Conservation (phyloP, 1,140 invertebrate species). For the Aplysia californica region DNA sequence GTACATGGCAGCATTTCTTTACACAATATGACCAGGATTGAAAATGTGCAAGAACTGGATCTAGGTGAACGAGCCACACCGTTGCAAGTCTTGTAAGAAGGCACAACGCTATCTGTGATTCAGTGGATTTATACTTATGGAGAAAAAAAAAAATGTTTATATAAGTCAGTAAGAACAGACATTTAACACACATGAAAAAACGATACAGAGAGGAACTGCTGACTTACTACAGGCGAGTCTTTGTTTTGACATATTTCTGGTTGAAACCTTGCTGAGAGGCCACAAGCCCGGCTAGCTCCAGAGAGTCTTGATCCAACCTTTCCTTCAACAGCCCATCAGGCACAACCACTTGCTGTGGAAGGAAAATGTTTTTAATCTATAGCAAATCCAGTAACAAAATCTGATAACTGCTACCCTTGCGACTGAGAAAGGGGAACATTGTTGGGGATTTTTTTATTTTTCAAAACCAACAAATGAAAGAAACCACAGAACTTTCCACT, state of each 20-base stretch:
- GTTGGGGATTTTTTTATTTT: neutral
- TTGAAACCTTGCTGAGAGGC: slow-evolving; percentile 89
- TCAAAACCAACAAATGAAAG: neutral
- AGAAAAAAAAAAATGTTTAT: too few species aligned
- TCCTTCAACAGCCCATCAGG: slow-evolving; percentile 89
- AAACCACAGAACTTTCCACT: neutral
- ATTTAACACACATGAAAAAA: too few species aligned
- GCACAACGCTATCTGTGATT: too few species aligned
- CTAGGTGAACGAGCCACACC: too few species aligned
- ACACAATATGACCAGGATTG: too few species aligned
- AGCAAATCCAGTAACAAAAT: neutral
- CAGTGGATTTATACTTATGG: too few species aligned
- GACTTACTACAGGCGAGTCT: slow-evolving; percentile 98
- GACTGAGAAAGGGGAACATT: neutral
- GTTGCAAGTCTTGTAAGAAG: too few species aligned
- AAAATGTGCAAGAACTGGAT: too few species aligned
- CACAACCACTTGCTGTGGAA: slow-evolving; percentile 75
- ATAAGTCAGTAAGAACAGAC: neutral
- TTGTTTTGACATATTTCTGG: slow-evolving; percentile 97
- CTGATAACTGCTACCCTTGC: neutral
- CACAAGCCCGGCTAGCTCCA: slow-evolving; percentile 92
- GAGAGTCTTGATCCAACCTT: slow-evolving; percentile 90
- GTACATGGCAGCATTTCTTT: too few species aligned
- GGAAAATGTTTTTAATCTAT: slow-evolving; percentile 36
- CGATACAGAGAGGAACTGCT: too few species aligned